Base-by-base conservation (phyloP, 1,140 invertebrate genomes). In the Drosophila lacertosa region DNA sequence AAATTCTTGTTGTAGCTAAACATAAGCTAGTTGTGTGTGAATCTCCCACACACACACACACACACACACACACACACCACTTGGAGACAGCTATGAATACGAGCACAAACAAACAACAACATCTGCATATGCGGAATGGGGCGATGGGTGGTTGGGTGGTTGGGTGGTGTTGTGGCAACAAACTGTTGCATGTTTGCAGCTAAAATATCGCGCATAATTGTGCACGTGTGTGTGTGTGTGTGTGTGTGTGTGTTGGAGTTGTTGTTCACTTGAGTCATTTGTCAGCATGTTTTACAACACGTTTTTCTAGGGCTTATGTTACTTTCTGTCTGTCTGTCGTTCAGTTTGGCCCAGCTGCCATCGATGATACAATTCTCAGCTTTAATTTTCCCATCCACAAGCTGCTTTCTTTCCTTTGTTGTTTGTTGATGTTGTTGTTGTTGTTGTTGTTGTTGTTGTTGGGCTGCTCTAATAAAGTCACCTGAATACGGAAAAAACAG, bases 1-100 rank as follows among this genome's bases (percentile, higher is more conserved):
- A 83, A 84, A 79, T 86, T 86, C 71, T 71, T 84, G 80, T 67
- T 75, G 76, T 26, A 70, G 73, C 69, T 81, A 86, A 84, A 84
- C 81, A 84, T 84, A 86, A 84, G 80, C 80, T 80, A 84, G 76
- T 84, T 51, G 77, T 80, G 79, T 67, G 72, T 77, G 62, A 37
- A 40, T 42, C 63, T 55, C 51, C 64, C 37, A 73, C 55, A 59
- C 35, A 53, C 20, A 69, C 54, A 42, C 35, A 47, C 45, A 53
- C 48, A 42, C 47, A 44, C 20, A 15, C 18, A 7, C 15, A 32
- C 3, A 32, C 18, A 32, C 20, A n/a, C 11, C 20, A 40, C 48
- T 22, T 44, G 59, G 26, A 59, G 54, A 51, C 57, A 73, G 44
- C 74, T 67, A 76, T 84, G 80, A 79, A 75, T 79, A 76, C 59